phyloP scores from a whole-genome alignment of 2,113 vertebrate genomes.

The Dryoscopus gambensis region DNA sequence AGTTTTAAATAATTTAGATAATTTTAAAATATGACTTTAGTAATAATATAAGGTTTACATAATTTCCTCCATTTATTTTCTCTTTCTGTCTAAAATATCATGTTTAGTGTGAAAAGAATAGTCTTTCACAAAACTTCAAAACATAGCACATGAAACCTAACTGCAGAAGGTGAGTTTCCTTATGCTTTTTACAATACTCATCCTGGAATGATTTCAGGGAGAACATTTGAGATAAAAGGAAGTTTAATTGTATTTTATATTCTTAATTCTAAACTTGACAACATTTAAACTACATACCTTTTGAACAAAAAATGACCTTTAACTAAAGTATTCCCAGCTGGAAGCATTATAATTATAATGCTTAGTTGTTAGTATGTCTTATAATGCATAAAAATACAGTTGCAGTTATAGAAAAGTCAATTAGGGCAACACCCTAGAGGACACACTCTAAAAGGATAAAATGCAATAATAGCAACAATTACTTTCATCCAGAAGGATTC shows the following conservation, averaged over 20 bases:
- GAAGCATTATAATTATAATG: not conserved
- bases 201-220: not conserved
- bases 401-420: not conserved
- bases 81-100: not conserved
- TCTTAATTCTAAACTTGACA: not conserved
- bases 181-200: not conserved
- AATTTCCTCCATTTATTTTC: not conserved
- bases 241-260: not conserved
- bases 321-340: not conserved
- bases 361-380: conserved; percentile 34
- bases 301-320: conserved; percentile 1
- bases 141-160: not conserved
- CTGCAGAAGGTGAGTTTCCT: not conserved
- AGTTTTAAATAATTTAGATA: not conserved
- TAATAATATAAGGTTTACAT: not conserved
- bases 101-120: not conserved
- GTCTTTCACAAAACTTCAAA: not conserved
- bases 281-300: not conserved
- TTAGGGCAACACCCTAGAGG: not conserved
- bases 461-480: not conserved
- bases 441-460: not conserved
- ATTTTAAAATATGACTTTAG: not conserved
- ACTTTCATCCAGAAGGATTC: not conserved
- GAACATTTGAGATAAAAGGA: not conserved
- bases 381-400: not conserved